Evolutionary conservation across 2,797 vertebrate species (phyloP), one percentile per base, ranked within the genome.

Genomic region (Mus spretus): DNA sequence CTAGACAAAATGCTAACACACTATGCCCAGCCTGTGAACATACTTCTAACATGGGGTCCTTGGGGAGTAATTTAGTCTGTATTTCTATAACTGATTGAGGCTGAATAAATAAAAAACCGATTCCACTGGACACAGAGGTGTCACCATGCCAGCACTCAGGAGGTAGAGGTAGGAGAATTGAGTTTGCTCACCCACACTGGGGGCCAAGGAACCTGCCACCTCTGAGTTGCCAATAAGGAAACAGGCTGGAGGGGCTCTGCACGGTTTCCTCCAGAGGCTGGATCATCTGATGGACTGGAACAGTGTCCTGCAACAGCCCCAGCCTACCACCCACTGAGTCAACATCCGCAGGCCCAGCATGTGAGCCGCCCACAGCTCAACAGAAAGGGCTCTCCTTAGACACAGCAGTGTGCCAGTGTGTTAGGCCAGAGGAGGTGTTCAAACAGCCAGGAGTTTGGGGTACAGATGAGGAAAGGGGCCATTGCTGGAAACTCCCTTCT

Each of bases 251-350:
- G 85, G 34, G 22, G 14, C 67, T 57, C 67, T 10, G 9, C 2
- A 44, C 19, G 6, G 2, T 12, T 20, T 53, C 26, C 2, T 20
- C 65, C 22, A 17, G 6, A 28, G 50, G 31, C 4, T 2, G 8
- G 34, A 28, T 47, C 1, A 1, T 75, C 17, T 1, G 9, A 3
- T 19, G 22, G 28, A 75, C 44, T 53, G 63, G 59, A 79, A 26
- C 0, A 13, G 1, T 5, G n/a, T 40, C 74, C 3, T 15, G 28
- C 34, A 22, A 65, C 57, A 81, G 65, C 91, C 34, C n/a, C 3
- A 61, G 13, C 53, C 24, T 0, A 0, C 31, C 37, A 14, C 34
- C 28, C 1, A 1, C 65, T 7, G 22, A 4, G 31, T 28, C 77
- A 31, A 5, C 11, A 6, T 14, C 20, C 24, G 17, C 34, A 28